Conservation (phyloP, 1,140 invertebrate genomes). For the Trachymyrmex septentrionalis region DNA sequence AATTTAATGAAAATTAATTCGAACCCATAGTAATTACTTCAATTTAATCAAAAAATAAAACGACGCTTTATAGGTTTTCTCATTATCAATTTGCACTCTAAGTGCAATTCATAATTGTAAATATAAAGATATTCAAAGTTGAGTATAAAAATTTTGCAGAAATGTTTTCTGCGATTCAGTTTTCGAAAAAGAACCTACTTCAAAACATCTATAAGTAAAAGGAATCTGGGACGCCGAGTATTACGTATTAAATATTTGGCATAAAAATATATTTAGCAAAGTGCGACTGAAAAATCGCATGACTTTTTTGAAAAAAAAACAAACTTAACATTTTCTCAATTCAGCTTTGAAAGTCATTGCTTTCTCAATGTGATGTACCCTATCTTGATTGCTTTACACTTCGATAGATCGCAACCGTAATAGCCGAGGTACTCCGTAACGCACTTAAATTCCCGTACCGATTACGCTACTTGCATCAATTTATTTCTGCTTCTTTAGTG, state of each 20-base stretch:
- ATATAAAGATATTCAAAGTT: neutral
- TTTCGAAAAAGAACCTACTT: neutral
- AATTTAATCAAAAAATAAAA: constrained; percentile 16
- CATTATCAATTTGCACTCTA: neutral
- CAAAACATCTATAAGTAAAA: constrained; percentile 17
- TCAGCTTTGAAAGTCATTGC: constrained; percentile 27
- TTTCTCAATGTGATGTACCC: neutral
- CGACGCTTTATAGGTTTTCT: neutral
- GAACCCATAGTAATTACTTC: neutral
- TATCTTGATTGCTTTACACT: constrained; percentile 43
- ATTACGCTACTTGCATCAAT: constrained; percentile 46
- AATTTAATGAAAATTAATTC: constrained; percentile 35
- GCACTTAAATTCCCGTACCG: constrained; percentile 29
- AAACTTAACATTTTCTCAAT: constrained; percentile 6
- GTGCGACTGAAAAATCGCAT: neutral
- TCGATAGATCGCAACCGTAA: constrained; percentile 8
- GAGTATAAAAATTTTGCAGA: constrained; percentile 8
- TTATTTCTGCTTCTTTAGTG: constrained; percentile 44
- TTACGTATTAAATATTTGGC: constrained; percentile 29
- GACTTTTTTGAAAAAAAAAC: neutral
- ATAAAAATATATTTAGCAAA: constrained; percentile 13
- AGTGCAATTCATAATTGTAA: neutral
- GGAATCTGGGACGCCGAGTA: constrained; percentile 8
- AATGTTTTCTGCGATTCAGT: neutral
- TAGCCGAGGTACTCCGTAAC: neutral